Conservation (phyloP, 2,797 vertebrate genomes). For the Mergus octosetaceus region DNA sequence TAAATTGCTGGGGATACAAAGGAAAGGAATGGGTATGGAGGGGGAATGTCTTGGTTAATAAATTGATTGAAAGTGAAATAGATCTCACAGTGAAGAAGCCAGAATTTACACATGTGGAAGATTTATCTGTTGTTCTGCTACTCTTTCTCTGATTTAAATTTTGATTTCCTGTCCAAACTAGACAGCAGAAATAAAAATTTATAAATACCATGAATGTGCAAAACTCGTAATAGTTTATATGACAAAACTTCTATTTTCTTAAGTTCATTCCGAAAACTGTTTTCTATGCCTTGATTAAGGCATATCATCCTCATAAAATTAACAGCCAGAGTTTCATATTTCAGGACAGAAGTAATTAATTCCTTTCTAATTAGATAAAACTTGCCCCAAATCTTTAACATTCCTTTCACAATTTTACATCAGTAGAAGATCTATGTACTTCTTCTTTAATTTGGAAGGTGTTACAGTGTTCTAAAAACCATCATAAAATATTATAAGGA, state of each 20-base stretch:
- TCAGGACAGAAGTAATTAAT: constrained; percentile 29
- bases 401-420: neutral
- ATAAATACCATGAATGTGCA: neutral
- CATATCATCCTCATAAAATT: constrained; percentile 8
- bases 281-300: constrained; percentile 7
- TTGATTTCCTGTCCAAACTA: neutral
- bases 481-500: neutral
- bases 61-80: neutral
- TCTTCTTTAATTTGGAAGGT: neutral
- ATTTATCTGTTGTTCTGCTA: neutral
- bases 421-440: neutral
- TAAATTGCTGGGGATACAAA: neutral
- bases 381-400: neutral
- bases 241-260: neutral
- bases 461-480: neutral
- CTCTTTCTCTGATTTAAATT: constrained; percentile 4
- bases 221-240: neutral
- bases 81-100: neutral
- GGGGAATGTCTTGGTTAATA: neutral
- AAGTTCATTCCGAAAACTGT: neutral
- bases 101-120: neutral
- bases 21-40: neutral
- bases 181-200: neutral
- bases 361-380: constrained; percentile 32
- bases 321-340: neutral